Percentiles rank a stretch among this genome's conserved stretches.
phyloP scores from a whole-genome alignment of 2,888 invertebrate genomes.

The Watsonalla cultraria region DNA sequence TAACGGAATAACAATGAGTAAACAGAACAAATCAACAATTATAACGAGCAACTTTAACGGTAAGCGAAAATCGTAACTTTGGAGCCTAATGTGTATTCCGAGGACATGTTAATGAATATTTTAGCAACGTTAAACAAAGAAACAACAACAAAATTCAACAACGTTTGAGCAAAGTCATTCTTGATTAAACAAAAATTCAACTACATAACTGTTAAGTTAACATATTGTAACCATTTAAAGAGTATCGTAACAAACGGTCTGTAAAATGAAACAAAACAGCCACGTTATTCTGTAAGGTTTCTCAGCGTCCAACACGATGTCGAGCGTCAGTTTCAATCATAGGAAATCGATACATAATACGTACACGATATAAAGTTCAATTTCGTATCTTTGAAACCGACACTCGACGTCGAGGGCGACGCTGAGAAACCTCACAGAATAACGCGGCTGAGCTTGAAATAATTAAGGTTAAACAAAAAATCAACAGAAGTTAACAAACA shows the following conservation, averaged over 20 bases:
- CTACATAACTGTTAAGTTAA: neutral
- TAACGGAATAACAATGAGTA: conserved; percentile 1
- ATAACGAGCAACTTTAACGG: neutral
- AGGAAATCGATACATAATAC: no score
- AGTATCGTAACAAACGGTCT: neutral
- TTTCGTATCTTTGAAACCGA: no score
- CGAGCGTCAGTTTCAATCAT: no score
- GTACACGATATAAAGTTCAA: no score
- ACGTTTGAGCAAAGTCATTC: neutral
- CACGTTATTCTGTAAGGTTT: no score
- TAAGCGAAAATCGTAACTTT: neutral
- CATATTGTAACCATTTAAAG: no score
- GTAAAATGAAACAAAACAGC: neutral
- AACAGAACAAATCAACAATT: conserved; percentile 2
- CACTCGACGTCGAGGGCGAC: no score
- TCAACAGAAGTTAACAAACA: neutral
- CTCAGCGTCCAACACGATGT: no score
- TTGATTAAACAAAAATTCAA: neutral
- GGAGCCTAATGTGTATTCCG: neutral
- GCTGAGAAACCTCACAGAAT: no score
- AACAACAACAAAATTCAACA: neutral
- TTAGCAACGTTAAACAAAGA: neutral
- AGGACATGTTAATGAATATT: neutral
- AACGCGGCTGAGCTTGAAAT: no score
- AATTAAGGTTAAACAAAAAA: no score